Evolutionary conservation across 2,113 vertebrate species (phyloP).

Genomic region (Pampusana beccarii): DNA sequence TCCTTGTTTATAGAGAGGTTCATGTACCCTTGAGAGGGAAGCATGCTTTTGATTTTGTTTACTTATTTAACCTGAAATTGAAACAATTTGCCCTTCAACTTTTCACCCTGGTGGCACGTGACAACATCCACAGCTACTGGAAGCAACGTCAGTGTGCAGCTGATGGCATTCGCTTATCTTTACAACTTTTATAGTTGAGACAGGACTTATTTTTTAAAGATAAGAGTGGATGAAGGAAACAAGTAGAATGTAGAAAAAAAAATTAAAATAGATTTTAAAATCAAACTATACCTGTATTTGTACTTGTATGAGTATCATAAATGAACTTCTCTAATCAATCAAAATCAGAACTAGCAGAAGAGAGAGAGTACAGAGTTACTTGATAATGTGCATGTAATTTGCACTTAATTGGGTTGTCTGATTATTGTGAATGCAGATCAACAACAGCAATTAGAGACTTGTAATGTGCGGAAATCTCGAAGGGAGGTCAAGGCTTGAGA

Average conservation of each 20-base stretch:
- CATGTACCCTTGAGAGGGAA: background rate
- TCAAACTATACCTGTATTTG: background rate
- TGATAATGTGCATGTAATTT: background rate
- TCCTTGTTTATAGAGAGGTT: background rate
- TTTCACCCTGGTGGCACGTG: background rate
- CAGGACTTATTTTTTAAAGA: background rate
- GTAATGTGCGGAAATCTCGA: background rate
- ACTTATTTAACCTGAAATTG: background rate
- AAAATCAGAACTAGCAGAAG: background rate
- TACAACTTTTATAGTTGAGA: background rate
- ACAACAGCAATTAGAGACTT: background rate
- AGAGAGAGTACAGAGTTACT: background rate
- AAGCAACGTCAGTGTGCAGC: background rate
- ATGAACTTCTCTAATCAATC: background rate
- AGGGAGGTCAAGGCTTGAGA: background rate
- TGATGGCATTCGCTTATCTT: background rate
- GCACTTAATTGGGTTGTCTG: accelerated
- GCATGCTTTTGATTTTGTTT: background rate
- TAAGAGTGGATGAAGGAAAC: background rate
- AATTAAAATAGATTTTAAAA: background rate
- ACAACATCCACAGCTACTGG: background rate
- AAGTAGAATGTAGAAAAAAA: background rate
- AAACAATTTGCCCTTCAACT: background rate
- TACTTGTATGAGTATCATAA: background rate
- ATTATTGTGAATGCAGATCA: background rate